A percentile compares a stretch with the other conserved stretches of the same genome.
These are phyloP conservation scores for Rhizoglyphus robini DNA, from an alignment of 1,140 invertebrate genomes.

Conservation along the genomic window DNA sequence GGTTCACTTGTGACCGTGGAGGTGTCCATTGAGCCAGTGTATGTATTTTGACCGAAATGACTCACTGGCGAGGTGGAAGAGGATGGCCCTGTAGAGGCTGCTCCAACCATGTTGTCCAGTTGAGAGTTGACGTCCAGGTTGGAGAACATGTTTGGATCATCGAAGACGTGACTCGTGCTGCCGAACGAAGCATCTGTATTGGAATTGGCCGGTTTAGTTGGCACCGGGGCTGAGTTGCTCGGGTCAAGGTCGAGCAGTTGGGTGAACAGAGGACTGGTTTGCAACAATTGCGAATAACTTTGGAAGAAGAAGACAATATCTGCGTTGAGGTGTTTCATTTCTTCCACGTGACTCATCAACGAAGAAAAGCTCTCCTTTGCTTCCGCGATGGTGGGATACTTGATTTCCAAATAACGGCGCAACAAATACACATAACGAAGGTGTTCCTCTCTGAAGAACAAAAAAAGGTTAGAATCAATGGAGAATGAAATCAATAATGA, in stretches of 20 bases:
- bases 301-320: slow-evolving; percentile 5
- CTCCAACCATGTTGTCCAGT: too few species aligned
- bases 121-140: too few species aligned
- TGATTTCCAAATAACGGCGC: slow-evolving; percentile 5
- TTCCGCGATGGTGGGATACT: slow-evolving; percentile 1
- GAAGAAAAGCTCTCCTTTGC: not conserved
- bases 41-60: too few species aligned
- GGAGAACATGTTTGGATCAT: too few species aligned
- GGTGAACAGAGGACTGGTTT: not conserved
- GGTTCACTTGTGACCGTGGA: too few species aligned
- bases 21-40: too few species aligned
- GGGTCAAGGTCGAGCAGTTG: not conserved
- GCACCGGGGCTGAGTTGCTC: not conserved
- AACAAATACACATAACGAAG: slow-evolving; percentile 2
- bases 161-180: too few species aligned
- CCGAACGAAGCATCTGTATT: too few species aligned
- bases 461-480: not conserved
- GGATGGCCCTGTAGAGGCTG: too few species aligned
- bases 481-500: not conserved
- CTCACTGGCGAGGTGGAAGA: too few species aligned
- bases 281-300: not conserved
- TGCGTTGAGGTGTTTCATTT: not conserved
- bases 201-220: too few species aligned
- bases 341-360: not conserved
- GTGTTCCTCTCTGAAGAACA: not conserved